Evolutionary conservation across 1,140 invertebrate species (phyloP).

Genomic region (Solenopsis invicta): DNA sequence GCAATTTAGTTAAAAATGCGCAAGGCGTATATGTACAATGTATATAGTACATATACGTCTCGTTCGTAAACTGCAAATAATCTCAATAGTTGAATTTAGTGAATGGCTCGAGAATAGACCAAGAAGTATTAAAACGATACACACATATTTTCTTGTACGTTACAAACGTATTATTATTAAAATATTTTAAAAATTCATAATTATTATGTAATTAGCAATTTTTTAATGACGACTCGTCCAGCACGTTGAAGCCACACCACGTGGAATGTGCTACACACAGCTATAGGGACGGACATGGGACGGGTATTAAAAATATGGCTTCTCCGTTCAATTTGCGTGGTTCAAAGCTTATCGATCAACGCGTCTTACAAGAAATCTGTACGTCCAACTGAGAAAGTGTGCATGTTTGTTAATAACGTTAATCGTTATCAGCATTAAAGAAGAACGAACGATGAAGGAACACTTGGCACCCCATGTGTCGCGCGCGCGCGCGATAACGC

Average conservation of each 20-base stretch:
- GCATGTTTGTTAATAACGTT: conserved; percentile 64
- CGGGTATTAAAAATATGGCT: not conserved
- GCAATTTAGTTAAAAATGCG: not conserved
- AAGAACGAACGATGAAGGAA: conserved; percentile 51
- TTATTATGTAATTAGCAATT: not conserved
- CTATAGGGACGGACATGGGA: not conserved
- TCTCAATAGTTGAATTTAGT: not conserved
- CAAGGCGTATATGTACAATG: too few species aligned
- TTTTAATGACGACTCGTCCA: too few species aligned
- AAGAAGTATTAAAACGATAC: not conserved
- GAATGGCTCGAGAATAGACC: not conserved
- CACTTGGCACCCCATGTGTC: conserved; percentile 61
- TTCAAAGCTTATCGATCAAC: conserved; percentile 19
- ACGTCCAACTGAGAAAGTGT: too few species aligned
- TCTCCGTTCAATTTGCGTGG: not conserved
- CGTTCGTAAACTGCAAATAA: not conserved
- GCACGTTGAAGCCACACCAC: not conserved
- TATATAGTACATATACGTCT: not conserved
- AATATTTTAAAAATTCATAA: not conserved
- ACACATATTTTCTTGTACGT: not conserved
- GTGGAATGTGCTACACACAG: not conserved
- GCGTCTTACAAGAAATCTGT: conserved; percentile 21
- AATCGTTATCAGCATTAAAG: conserved; percentile 63
- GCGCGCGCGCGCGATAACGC: conserved; percentile 18
- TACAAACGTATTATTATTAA: not conserved